Conservation (phyloP, 92 coral and sea anemone genomes). For the Diadumene lineata region DNA sequence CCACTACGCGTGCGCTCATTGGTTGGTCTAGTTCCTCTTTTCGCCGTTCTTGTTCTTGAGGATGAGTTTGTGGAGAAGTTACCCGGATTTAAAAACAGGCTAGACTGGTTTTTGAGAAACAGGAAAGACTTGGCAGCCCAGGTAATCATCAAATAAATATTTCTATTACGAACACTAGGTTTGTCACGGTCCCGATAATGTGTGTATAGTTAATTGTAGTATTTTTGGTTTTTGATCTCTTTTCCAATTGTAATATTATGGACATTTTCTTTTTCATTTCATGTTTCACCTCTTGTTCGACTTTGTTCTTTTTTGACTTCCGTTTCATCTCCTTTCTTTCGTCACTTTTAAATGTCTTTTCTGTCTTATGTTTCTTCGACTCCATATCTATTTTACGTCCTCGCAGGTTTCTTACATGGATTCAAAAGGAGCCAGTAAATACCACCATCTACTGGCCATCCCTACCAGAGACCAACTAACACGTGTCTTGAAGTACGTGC, state of each 20-base stretch:
- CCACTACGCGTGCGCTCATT: slow-evolving; percentile 85
- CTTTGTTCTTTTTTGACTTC: background rate
- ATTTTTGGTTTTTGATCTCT: too few species aligned
- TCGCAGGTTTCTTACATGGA: slow-evolving; percentile 25
- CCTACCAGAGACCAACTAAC: slow-evolving; percentile 77
- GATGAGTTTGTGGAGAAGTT: slow-evolving; percentile 66
- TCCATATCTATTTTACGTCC: background rate
- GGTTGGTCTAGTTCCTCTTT: slow-evolving; percentile 83
- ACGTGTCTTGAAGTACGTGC: slow-evolving; percentile 63
- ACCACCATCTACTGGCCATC: slow-evolving; percentile 83
- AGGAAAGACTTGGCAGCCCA: slow-evolving; percentile 73
- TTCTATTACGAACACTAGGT: too few species aligned
- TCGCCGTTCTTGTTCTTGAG: slow-evolving; percentile 76
- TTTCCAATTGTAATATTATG: too few species aligned
- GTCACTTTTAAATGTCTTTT: background rate
- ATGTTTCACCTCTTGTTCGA: background rate
- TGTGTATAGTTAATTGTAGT: too few species aligned
- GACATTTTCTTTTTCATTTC: background rate
- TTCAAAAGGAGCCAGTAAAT: slow-evolving; percentile 39
- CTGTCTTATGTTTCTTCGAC: background rate
- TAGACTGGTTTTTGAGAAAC: slow-evolving; percentile 85
- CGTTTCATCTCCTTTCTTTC: background rate
- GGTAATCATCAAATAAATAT: slow-evolving; percentile 37
- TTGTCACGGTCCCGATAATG: too few species aligned
- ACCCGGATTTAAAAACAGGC: slow-evolving; percentile 75